Base-by-base conservation (phyloP, 2,888 invertebrate genomes). In the Sinhomidia bicolor region DNA sequence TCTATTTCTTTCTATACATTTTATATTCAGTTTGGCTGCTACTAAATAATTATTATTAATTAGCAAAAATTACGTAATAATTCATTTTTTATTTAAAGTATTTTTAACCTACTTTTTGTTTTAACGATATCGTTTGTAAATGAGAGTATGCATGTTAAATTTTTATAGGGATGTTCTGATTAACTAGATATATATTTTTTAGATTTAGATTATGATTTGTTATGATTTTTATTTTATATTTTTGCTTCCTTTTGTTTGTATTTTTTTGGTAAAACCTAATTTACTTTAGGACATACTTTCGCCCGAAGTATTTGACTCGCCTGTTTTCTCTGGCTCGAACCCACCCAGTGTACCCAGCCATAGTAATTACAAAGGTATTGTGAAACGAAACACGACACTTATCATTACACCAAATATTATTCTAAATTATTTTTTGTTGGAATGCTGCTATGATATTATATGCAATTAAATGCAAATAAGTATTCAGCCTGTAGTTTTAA, bases 271-370 rank as follows among this genome's bases (percentile, higher is more conserved):
- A 60, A 76, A 36, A 62, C 32, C 71, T 68, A 71, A 84, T 87
- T 87, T 5, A 20, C 10, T 57, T 57, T 93, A 97, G 97, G 98
- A 97, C 94, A 97, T 97, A 96, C 96, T 97, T 94, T 96, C 96
- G 93, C 96, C 97, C 93, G 98, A 98, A 95, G 96, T 97, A 93
- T 98, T 97, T 95, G 98, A 98, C 94, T 89, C 92, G 68, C 90
- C 91, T 86, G 97, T 97, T 94, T 96, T 98, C 95, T 98, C 98
- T 94, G 96, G 96, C 93, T 98, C 98, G 94, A 96, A 98, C 93
- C 97, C 97, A 93, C 97, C 97, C 93, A 96, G 96, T 94, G 96
- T 96, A 93, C 96, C 96, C 94, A 96, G 96, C 95, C 91, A 90
- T 90, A 90, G 87, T 89, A 91, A 91, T 90, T 91, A 91, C 71